Conservation (phyloP, 2,888 invertebrate species). For the Pogonocherus hispidulus region DNA sequence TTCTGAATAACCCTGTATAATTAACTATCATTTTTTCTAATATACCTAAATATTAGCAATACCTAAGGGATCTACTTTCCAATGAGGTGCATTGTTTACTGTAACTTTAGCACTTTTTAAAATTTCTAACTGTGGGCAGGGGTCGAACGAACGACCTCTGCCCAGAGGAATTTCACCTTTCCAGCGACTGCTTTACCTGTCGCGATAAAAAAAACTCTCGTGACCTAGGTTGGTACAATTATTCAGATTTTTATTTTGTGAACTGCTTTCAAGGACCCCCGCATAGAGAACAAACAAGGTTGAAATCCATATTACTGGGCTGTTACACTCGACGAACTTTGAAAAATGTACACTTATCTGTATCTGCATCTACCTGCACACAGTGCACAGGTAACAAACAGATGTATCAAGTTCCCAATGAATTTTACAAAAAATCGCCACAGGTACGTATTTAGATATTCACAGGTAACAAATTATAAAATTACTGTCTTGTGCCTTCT, state of each 20-base stretch:
- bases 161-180: slow-evolving; percentile 14
- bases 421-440: no score
- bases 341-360: slow-evolving; percentile 7
- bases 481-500: no score
- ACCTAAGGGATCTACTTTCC: no score
- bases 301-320: background rate
- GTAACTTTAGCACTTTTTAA: no score
- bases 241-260: slow-evolving; percentile 13
- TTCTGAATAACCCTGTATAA: no score
- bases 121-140: no score
- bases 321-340: background rate
- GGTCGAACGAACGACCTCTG: slow-evolving; percentile 8
- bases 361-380: background rate
- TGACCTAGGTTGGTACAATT: slow-evolving; percentile 14
- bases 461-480: no score
- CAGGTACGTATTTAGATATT: no score
- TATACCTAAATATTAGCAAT: no score
- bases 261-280: slow-evolving; percentile 12
- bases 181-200: background rate
- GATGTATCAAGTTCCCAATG: no score
- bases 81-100: no score
- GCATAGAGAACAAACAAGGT: slow-evolving; percentile 14
- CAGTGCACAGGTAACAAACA: background rate
- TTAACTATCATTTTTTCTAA: no score
- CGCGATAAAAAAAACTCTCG: background rate